Percentiles rank a stretch among this genome's conserved stretches.
These are phyloP conservation scores for Lagopus leucura DNA, from an alignment of 2,113 vertebrate species.

Conservation along the genomic window DNA sequence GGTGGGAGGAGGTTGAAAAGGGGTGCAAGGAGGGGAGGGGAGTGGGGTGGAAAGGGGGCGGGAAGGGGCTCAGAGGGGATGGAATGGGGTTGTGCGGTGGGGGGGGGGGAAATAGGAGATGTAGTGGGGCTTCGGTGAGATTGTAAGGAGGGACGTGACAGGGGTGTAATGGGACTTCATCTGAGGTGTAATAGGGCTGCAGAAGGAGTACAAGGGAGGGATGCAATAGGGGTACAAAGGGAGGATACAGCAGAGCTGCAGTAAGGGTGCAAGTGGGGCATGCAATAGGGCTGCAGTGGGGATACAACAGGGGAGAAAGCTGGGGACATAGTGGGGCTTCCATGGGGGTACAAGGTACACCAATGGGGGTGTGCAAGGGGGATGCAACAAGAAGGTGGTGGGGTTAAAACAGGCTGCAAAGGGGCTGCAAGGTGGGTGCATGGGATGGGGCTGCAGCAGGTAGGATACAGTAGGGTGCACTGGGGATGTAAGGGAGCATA, in stretches of 20 bases:
- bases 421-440: background rate
- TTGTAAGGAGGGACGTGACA: no score
- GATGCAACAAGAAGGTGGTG: background rate
- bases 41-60: background rate
- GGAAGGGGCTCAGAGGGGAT: no score
- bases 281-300: background rate
- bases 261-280: no score
- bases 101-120: background rate
- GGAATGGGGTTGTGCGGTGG: accelerated
- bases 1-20: background rate
- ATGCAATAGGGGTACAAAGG: background rate
- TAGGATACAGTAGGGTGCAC: background rate
- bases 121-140: background rate
- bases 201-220: background rate
- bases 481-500: background rate
- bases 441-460: background rate
- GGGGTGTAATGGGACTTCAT: background rate
- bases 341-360: no score
- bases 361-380: background rate
- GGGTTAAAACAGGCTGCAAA: background rate
- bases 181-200: background rate
- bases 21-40: background rate
- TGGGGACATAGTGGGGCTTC: background rate
- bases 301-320: background rate
- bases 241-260: background rate